A percentile compares a stretch with the other conserved stretches of the same genome.
Evolutionary conservation across 2,113 vertebrate species (phyloP).

Genomic region (Argyrosomus japonicus): DNA sequence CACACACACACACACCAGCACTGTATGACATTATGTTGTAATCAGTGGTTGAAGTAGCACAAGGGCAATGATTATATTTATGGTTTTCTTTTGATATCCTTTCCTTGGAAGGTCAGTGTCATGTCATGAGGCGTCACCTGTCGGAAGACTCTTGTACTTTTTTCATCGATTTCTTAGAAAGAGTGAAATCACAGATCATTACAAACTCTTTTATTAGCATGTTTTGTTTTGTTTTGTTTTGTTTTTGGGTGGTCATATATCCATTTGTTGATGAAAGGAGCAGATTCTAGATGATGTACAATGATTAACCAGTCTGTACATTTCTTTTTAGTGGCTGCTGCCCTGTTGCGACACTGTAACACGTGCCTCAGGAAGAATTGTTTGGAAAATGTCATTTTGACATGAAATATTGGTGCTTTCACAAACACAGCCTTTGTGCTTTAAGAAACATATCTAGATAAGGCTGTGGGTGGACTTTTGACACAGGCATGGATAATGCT

Average conservation of each 20-base stretch:
- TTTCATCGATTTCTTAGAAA: not conserved
- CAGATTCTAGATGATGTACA: conserved; percentile 45
- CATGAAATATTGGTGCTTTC: conserved; percentile 56
- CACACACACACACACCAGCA: conserved; percentile 49
- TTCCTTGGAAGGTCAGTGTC: conserved; percentile 4
- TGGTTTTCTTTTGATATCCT: conserved; percentile 37
- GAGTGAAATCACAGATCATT: not conserved
- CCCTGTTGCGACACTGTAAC: conserved; percentile 54
- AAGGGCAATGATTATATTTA: conserved; percentile 50
- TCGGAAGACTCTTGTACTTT: not conserved
- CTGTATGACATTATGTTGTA: conserved; percentile 51
- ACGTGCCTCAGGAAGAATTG: conserved; percentile 21
- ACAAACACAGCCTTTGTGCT: conserved; percentile 7
- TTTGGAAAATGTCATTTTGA: conserved; percentile 60
- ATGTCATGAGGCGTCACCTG: conserved; percentile 39
- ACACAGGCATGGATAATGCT: conserved; percentile 39
- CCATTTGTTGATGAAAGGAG: conserved; percentile 47
- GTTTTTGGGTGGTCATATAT: conserved; percentile 25
- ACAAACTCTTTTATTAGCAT: not conserved
- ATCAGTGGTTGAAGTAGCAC: conserved; percentile 23
- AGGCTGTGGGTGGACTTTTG: conserved; percentile 53
- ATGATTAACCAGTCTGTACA: conserved; percentile 65
- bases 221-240: conserved; percentile 24
- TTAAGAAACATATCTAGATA: conserved; percentile 24
- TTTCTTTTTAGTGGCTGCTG: conserved; percentile 30